These are phyloP conservation scores for Linurgus olivaceus DNA, from an alignment of 2,797 vertebrate genomes.

Conservation along the genomic window DNA sequence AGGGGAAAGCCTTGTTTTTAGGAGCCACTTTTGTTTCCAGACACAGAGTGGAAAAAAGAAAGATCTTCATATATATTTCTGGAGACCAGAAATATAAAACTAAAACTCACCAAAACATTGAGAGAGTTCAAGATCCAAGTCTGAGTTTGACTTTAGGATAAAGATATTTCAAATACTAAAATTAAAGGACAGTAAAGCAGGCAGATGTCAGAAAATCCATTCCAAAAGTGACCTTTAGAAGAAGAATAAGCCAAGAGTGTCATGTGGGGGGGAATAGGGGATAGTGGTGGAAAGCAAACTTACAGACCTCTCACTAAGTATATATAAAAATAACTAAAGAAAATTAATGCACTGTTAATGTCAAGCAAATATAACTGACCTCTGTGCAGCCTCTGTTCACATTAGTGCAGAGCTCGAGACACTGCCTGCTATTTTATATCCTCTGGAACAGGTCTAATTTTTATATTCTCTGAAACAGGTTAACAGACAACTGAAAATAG, in stretches of 20 bases:
- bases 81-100: not conserved
- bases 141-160: not conserved
- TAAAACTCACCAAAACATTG: not conserved
- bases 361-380: not conserved
- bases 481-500: not conserved
- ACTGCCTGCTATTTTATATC: not conserved
- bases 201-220: not conserved
- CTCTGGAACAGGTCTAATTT: not conserved
- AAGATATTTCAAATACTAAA: not conserved
- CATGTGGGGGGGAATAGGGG: accelerated
- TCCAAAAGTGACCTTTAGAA: not conserved
- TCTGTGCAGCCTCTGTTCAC: not conserved
- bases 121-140: not conserved
- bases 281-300: not conserved
- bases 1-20: not conserved
- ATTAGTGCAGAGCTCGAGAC: not conserved
- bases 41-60: accelerated
- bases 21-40: not conserved
- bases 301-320: not conserved
- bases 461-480: not conserved
- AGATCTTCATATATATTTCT: not conserved
- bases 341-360: not conserved
- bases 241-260: not conserved
- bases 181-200: not conserved
- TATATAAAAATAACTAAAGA: not conserved